Conservation (phyloP, 2,888 invertebrate genomes). For the Gerris lacustris region DNA sequence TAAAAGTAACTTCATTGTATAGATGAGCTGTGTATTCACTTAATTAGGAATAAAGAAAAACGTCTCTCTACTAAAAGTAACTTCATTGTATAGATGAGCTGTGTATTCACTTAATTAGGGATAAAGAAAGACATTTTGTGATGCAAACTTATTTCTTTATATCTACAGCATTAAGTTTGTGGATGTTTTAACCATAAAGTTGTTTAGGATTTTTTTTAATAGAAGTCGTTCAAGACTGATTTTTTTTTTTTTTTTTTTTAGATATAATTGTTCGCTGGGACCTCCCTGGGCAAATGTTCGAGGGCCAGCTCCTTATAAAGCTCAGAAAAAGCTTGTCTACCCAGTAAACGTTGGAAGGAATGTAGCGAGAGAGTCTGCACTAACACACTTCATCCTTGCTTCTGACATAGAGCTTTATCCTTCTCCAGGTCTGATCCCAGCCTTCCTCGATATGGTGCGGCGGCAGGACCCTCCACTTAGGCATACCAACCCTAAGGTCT, state of each 20-base stretch:
- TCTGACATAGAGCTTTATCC: constrained; percentile 87
- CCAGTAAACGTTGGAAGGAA: constrained; percentile 85
- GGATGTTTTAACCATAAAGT: too few species aligned
- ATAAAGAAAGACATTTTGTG: too few species aligned
- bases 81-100: too few species aligned
- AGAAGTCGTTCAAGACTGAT: too few species aligned
- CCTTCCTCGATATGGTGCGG: constrained; percentile 75
- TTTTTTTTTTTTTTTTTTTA: constrained; percentile 38
- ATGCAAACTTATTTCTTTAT: too few species aligned
- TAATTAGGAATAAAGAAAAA: too few species aligned
- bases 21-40: too few species aligned
- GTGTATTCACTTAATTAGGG: too few species aligned
- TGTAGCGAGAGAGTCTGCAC: constrained; percentile 69
- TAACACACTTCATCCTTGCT: constrained; percentile 69
- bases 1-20: too few species aligned
- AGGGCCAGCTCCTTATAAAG: constrained; percentile 56
- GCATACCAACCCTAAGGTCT: constrained; percentile 55
- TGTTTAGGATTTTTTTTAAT: too few species aligned
- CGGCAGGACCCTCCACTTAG: constrained; percentile 54
- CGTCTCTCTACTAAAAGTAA: too few species aligned
- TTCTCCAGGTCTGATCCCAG: constrained; percentile 62
- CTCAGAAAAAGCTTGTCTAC: constrained; percentile 66
- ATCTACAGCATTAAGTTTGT: too few species aligned
- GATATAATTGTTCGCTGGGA: constrained; percentile 57
- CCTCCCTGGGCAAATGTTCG: constrained; percentile 58